Base-by-base conservation (phyloP, 2,797 vertebrate genomes). In the Chromis chromis region DNA sequence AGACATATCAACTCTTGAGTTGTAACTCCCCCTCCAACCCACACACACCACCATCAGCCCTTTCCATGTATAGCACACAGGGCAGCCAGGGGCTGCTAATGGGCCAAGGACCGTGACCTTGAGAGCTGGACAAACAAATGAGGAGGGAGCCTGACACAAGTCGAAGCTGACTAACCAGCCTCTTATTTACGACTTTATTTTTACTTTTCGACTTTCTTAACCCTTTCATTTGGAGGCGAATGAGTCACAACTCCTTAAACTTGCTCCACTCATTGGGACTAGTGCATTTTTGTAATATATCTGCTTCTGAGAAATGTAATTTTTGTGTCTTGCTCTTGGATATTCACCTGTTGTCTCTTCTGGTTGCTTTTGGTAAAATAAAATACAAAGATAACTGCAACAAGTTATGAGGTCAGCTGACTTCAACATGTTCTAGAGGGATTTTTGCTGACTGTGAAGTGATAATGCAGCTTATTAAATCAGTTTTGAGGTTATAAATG, bases 81-180 rank as follows among this genome's bases (percentile, higher is more conserved):
- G 36, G 68, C 71, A 63, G 76, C 70, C 42, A 12, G 24, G 68
- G 66, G 28, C 79, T 73, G 80, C 89, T 87, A 90, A 87, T 55
- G 78, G 86, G 91, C 79, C 84, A 67, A 81, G 73, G 84, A 87
- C 80, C 84, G 13, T 92, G 93, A 93, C 92, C 89, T 90, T 92
- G 83, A 79, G 78, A 86, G 81, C 63, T 70, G 70, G 74, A 86
- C 78, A 88, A 91, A 91, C 87, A 88, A 74, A 79, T 24, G 59
- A 58, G 60, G 65, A 46, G 78, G 78, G 68, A 71, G 60, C 54
- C 62, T 44, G 70, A 81, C 73, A 79, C 25, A 16, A 73, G 65
- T 62, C 21, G 2, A 60, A 52, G 57, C 40, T 9, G 59, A 89
- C 73, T 88, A 92, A 91, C 79, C 80, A 85, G 85, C 61, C 21